Conservation (phyloP, 2,113 vertebrate genomes). For the Neotragus pygmaeus region DNA sequence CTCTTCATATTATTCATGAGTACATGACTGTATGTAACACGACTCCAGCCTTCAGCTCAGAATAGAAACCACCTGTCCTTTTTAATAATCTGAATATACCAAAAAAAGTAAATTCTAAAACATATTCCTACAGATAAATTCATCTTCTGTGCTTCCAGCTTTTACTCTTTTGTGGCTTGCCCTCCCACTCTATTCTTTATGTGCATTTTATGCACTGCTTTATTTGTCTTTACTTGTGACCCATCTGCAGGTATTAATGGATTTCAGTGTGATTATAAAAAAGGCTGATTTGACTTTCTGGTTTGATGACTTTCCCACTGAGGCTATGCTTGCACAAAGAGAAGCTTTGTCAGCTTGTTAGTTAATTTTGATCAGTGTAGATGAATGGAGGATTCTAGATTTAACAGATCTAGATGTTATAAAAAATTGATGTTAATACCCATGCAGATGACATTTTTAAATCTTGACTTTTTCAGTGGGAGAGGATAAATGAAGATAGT, state of each 20-base stretch:
- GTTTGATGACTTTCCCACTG: not conserved
- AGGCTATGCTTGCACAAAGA: constrained; percentile 19
- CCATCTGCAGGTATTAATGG: not conserved
- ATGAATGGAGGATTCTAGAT: not conserved
- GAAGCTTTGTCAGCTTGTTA: constrained; percentile 11
- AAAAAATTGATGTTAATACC: not conserved
- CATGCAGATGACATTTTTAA: not conserved
- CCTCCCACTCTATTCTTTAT: not conserved
- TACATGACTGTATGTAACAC: not conserved
- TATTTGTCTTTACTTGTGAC: not conserved
- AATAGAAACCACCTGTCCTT: not conserved
- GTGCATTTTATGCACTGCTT: not conserved
- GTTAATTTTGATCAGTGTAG: constrained; percentile 17
- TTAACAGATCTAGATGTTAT: not conserved
- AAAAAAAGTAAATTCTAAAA: constrained; percentile 27
- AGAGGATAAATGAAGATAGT: not conserved
- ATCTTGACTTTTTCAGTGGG: not conserved
- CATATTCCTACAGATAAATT: not conserved
- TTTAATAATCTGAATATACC: not conserved
- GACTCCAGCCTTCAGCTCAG: not conserved
- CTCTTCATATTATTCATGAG: not conserved
- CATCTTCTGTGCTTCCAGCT: not conserved
- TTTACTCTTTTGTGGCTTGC: not conserved
- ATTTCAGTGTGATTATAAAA: constrained; percentile 13
- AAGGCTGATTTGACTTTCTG: constrained; percentile 3